Evolutionary conservation across 2,888 invertebrate species (phyloP).

Genomic region (Poecilobothrus nobilitatus): DNA sequence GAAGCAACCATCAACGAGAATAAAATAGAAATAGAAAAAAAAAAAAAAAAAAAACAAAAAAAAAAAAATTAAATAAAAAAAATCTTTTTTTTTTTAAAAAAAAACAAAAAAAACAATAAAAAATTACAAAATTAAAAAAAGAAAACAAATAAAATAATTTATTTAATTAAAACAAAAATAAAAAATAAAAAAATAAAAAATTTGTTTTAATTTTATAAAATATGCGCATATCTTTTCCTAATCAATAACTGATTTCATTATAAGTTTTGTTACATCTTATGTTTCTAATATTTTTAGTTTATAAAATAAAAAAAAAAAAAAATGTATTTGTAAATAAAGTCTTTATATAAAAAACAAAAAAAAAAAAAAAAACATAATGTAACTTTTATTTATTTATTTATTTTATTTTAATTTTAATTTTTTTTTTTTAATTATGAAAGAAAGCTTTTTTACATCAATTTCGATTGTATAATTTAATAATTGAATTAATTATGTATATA

Average conservation of each 20-base stretch:
- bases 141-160: not conserved
- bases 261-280: not conserved
- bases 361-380: too few species aligned
- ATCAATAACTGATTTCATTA: constrained; percentile 1
- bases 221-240: constrained; percentile 6
- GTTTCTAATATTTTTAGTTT: not conserved
- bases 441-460: too few species aligned
- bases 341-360: not conserved
- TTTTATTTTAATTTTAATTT: too few species aligned
- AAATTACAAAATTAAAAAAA: not conserved
- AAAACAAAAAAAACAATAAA: too few species aligned
- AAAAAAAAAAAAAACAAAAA: not conserved
- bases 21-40: constrained; percentile 13
- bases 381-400: too few species aligned
- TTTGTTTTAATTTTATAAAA: not conserved
- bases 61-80: not conserved
- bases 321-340: too few species aligned
- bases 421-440: too few species aligned
- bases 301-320: not conserved
- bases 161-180: not conserved
- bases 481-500: too few species aligned
- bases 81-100: not conserved
- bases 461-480: too few species aligned
- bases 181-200: too few species aligned
- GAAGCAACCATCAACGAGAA: constrained; percentile 15